Conservation (phyloP, 2,888 invertebrate genomes). For the Chrysodeixis includens region DNA sequence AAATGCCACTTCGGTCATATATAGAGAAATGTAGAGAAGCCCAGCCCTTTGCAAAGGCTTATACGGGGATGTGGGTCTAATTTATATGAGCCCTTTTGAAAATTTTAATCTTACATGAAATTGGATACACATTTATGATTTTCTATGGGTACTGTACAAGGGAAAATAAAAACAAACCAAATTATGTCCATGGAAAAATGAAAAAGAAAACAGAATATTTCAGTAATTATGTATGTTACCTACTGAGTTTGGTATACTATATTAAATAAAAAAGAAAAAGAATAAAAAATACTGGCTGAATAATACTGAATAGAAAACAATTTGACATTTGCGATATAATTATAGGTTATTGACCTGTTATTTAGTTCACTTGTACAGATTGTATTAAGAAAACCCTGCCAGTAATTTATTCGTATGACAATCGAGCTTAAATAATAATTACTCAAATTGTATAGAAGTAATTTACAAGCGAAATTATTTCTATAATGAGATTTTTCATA, state of each 20-base stretch:
- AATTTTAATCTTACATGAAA: background rate
- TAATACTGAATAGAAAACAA: background rate
- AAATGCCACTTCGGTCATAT: background rate
- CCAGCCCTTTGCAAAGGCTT: background rate
- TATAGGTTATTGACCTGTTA: background rate
- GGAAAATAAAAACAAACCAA: too few relatives aligned
- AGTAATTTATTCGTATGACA: background rate
- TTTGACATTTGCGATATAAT: background rate
- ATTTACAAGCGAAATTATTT: too few relatives aligned
- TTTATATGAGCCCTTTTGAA: background rate
- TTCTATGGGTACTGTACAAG: background rate
- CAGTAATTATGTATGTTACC: too few relatives aligned
- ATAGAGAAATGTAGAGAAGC: too few relatives aligned
- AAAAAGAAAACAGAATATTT: too few relatives aligned
- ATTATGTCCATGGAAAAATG: too few relatives aligned
- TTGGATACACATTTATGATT: background rate
- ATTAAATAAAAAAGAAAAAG: too few relatives aligned
- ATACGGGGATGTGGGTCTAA: background rate
- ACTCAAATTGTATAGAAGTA: background rate
- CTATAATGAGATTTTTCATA: background rate
- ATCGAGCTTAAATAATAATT: constrained; percentile 4
- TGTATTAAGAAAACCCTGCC: background rate
- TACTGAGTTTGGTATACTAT: too few relatives aligned
- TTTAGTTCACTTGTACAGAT: background rate
- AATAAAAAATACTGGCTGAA: too few relatives aligned